Evolutionary conservation across 2,888 invertebrate species (phyloP), one percentile per base, ranked within the genome.

Genomic region (Trisateles emortualis): DNA sequence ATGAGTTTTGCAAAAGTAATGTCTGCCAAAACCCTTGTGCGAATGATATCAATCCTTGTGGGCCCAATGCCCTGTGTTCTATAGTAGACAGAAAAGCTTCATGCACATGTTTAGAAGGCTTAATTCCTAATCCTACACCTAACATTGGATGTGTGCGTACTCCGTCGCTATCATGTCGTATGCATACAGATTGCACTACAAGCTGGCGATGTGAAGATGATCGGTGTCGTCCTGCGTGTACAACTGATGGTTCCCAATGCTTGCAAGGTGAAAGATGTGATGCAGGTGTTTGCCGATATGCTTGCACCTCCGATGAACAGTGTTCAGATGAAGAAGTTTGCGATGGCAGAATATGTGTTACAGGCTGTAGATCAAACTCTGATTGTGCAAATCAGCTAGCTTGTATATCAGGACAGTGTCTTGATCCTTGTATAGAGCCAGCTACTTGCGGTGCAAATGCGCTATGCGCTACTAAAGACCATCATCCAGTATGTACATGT

Each of bases 311-410:
- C 46, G 97, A 98, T 78, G 96, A 96, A 64, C 98, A 98, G 77
- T 98, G 98, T 72, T 95, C 96, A 44, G 96, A 95, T 68, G 97
- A 96, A 30, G 98, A 98, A 88, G 95, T 98, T 46, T 98, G 98
- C 75, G 95, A 97, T 78, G 96, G 96, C 19, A 92, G 97, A 22
- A 94, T 96, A 52, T 98, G 98, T 79, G 88, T 94, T 8, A 93
- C 94, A 33, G 98, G 98, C 38, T 98, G 98, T 80, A 95, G 97
- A 76, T 95, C 96, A 6, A 95, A 97, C 81, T 93, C 94, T 2
- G 96, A 96, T 42, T 98, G 98, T 78, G 94, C 96, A 0, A 89
- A 93, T 46, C 94, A 95, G 68, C 93, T 95, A 60, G 93, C 95
- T n/a, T 98, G 98, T 74, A 84, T 95, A 56, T 94, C 95, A 68